These are phyloP conservation scores for Hydriomena furcata DNA, from an alignment of 2,888 invertebrate genomes.

Conservation along the genomic window DNA sequence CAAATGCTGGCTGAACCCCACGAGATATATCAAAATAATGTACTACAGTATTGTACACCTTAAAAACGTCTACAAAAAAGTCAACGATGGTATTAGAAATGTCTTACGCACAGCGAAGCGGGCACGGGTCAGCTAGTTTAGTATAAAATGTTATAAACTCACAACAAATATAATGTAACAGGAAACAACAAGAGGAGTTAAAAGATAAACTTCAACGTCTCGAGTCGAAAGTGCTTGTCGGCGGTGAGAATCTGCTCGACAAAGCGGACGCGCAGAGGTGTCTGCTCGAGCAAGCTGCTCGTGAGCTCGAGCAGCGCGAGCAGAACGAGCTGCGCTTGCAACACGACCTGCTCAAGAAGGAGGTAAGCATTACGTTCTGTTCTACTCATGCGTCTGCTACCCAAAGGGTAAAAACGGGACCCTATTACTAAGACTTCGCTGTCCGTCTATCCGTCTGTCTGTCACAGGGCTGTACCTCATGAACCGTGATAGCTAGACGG, in stretches of 20 bases:
- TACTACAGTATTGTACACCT: too few relatives aligned
- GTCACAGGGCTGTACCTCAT: too few relatives aligned
- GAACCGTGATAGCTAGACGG: too few relatives aligned
- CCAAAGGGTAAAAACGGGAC: background rate
- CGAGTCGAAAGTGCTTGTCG: constrained; percentile 97
- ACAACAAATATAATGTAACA: constrained; percentile 31
- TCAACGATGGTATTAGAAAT: too few relatives aligned
- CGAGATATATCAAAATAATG: too few relatives aligned
- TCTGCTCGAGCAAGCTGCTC: constrained; percentile 93
- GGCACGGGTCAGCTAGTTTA: too few relatives aligned
- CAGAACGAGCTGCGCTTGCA: constrained; percentile 91
- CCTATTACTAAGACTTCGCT: too few relatives aligned
- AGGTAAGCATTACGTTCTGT: constrained; percentile 70
- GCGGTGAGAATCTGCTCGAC: constrained; percentile 98
- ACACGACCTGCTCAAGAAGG: constrained; percentile 93
- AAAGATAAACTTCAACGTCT: constrained; percentile 93
- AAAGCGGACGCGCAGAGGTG: constrained; percentile 97
- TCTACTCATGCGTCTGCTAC: background rate
- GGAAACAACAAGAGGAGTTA: constrained; percentile 90
- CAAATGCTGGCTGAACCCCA: too few relatives aligned
- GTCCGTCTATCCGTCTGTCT: too few relatives aligned
- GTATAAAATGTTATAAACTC: too few relatives aligned
- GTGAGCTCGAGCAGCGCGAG: constrained; percentile 90
- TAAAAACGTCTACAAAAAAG: too few relatives aligned
- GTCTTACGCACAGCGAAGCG: too few relatives aligned